A percentile compares a stretch with the other conserved stretches of the same genome.
These are phyloP conservation scores for Cliona cf. orientalis DNA, from an alignment of 37 sponge, comb jelly and placozoan genomes.

Conservation along the genomic window DNA sequence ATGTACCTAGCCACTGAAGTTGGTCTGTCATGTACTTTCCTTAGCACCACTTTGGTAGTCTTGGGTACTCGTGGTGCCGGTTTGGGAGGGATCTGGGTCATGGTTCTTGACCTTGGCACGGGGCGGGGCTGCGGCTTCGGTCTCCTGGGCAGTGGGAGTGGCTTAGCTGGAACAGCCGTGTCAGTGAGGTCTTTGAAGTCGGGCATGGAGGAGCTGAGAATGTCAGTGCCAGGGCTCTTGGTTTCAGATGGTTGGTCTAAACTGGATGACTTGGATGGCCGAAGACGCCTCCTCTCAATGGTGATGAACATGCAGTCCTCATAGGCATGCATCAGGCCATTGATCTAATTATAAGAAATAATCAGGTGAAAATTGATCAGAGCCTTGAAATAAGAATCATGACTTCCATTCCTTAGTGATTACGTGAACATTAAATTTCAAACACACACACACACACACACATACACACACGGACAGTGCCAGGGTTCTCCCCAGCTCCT, in stretches of 20 bases:
- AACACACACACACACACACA: too few relatives aligned
- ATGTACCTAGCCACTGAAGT: neutral
- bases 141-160: slow-evolving; percentile 7
- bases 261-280: neutral
- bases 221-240: too few relatives aligned
- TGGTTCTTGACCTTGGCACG: neutral
- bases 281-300: slow-evolving; percentile 23
- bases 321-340: slow-evolving; percentile 56
- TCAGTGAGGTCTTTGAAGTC: neutral
- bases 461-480: too few relatives aligned
- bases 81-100: too few relatives aligned
- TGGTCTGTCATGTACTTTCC: slow-evolving; percentile 14
- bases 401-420: too few relatives aligned
- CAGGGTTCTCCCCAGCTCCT: too few relatives aligned
- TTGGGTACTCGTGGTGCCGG: neutral
- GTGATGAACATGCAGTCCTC: slow-evolving; percentile 55
- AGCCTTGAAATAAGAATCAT: neutral
- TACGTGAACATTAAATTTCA: too few relatives aligned
- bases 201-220: neutral
- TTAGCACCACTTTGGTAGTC: neutral
- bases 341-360: slow-evolving; percentile 32
- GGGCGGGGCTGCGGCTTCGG: slow-evolving; percentile 4
- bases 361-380: neutral
- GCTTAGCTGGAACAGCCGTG: neutral
- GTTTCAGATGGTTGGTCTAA: neutral